A percentile compares a stretch with the other conserved stretches of the same genome.
Conservation (phyloP, 2,797 vertebrate species). For the Threskiornis aethiopicus region DNA sequence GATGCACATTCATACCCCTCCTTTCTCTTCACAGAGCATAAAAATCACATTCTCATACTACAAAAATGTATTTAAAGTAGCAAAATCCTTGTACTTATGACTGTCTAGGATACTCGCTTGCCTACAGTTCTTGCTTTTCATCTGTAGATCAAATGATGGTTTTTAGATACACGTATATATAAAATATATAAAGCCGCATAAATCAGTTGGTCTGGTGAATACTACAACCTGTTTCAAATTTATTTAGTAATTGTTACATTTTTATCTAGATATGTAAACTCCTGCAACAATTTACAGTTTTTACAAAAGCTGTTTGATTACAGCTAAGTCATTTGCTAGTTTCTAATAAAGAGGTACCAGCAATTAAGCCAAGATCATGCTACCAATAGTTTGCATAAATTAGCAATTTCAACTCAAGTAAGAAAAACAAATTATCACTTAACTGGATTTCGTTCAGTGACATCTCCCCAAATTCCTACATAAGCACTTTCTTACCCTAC, state of each 20-base stretch:
- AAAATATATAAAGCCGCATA: background rate
- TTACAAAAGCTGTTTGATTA: background rate
- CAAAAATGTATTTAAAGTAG: background rate
- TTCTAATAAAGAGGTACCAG: background rate
- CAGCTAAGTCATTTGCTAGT: background rate
- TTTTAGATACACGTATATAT: background rate
- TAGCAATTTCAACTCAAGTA: background rate
- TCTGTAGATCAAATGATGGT: background rate
- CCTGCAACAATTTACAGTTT: background rate
- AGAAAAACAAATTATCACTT: background rate
- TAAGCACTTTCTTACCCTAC: background rate
- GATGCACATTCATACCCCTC: background rate
- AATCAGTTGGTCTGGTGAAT: background rate
- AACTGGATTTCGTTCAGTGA: background rate
- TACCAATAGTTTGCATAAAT: background rate
- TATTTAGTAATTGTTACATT: background rate
- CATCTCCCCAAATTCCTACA: background rate
- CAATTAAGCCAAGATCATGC: background rate
- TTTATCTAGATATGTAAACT: background rate
- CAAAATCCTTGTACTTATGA: background rate
- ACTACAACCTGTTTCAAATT: background rate
- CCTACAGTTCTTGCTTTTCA: background rate
- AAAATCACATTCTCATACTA: background rate
- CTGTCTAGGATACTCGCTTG: background rate
- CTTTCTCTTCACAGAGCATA: background rate